These are phyloP conservation scores for Plectrocnemia conspersa DNA, from an alignment of 1,140 invertebrate species.

Conservation along the genomic window DNA sequence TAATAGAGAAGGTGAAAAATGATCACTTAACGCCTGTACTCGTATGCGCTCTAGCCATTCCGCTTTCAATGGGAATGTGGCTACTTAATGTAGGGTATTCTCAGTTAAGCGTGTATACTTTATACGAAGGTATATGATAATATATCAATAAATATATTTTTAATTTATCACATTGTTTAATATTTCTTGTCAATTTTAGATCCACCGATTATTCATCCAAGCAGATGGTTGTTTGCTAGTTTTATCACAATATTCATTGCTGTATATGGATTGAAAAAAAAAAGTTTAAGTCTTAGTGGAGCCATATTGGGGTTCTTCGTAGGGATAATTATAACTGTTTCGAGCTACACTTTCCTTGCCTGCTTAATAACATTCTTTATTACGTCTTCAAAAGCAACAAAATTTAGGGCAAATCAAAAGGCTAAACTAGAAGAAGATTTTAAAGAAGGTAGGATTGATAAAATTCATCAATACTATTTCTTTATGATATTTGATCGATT, in stretches of 20 bases:
- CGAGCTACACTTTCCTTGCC: constrained; percentile 71
- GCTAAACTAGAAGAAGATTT: constrained; percentile 71
- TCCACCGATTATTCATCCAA: constrained; percentile 61
- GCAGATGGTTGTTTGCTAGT: constrained; percentile 67
- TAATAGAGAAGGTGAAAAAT: constrained; percentile 27
- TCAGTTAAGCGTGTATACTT: constrained; percentile 49
- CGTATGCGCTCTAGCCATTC: constrained; percentile 62
- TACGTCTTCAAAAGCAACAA: constrained; percentile 77
- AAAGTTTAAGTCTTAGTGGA: constrained; percentile 65
- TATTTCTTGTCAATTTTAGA: constrained; percentile 49
- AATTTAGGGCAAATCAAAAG: constrained; percentile 67
- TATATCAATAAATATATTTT: constrained; percentile 7
- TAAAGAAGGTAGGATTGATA: constrained; percentile 62
- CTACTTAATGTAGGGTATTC: constrained; percentile 63
- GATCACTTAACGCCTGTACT: constrained; percentile 57
- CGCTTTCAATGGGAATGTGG: constrained; percentile 69
- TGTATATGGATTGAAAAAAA: constrained; percentile 61
- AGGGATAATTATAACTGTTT: constrained; percentile 75
- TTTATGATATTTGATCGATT: constrained; percentile 12
- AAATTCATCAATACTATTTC: constrained; percentile 7
- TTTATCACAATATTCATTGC: constrained; percentile 64
- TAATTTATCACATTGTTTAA: constrained; percentile 17
- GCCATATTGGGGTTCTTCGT: constrained; percentile 68
- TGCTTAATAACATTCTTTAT: constrained; percentile 76
- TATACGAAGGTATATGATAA: constrained; percentile 53